A percentile compares a stretch with the other conserved stretches of the same genome.
These are phyloP conservation scores for Drosophila dives DNA, from an alignment of 2,888 invertebrate species.

Conservation along the genomic window DNA sequence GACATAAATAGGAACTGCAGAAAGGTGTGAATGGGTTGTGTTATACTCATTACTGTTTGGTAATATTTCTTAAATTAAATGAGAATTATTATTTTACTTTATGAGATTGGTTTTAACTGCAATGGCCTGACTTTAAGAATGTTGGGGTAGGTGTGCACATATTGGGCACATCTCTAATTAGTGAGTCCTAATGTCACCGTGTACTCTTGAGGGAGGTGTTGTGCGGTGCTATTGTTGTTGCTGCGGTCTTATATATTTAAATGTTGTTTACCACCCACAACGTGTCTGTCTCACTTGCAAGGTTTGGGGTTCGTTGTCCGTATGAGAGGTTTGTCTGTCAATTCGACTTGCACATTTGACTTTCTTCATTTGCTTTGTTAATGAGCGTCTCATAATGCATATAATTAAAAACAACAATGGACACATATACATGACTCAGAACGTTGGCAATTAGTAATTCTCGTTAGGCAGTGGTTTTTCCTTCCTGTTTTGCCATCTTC, in stretches of 20 bases:
- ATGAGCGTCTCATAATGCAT: slow-evolving; percentile 77
- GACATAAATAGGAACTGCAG: background rate
- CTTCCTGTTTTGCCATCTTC: slow-evolving; percentile 68
- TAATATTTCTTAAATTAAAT: background rate
- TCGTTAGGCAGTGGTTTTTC: slow-evolving; percentile 70
- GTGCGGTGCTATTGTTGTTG: slow-evolving; percentile 18
- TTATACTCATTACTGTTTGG: background rate
- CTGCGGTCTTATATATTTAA: slow-evolving; percentile 68
- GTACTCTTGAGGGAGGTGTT: slow-evolving; percentile 20
- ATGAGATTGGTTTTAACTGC: background rate
- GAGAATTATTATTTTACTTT: background rate
- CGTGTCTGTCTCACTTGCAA: slow-evolving; percentile 28
- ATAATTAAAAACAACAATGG: slow-evolving; percentile 71
- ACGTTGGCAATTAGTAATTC: slow-evolving; percentile 72
- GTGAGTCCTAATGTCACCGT: slow-evolving; percentile 35
- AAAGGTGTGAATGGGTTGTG: background rate
- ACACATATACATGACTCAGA: slow-evolving; percentile 24
- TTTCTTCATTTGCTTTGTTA: slow-evolving; percentile 79
- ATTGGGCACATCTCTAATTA: slow-evolving; percentile 41
- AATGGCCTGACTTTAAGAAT: background rate
- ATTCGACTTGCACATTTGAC: slow-evolving; percentile 58
- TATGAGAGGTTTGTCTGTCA: slow-evolving; percentile 37
- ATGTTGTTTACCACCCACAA: slow-evolving; percentile 57
- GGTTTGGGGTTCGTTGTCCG: slow-evolving; percentile 37
- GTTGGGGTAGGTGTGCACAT: background rate